These are phyloP conservation scores for Diplazon laetatorius DNA, from an alignment of 2,888 invertebrate genomes.

Conservation along the genomic window DNA sequence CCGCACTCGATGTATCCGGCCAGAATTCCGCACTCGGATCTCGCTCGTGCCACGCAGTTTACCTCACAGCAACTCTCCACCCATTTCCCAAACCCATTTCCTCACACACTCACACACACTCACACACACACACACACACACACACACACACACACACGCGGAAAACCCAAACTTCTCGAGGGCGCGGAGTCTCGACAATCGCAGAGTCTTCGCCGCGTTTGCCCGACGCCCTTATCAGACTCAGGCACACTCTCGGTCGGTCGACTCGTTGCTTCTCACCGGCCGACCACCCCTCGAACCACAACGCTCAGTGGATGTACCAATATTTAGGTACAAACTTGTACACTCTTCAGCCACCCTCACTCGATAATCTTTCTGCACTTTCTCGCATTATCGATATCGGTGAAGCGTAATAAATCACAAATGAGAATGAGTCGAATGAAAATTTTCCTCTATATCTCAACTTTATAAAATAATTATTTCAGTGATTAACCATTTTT, in stretches of 20 bases:
- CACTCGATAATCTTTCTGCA: conserved; percentile 28
- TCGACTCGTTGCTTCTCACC: conserved; percentile 34
- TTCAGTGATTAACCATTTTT: not conserved
- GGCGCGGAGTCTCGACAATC: conserved; percentile 44
- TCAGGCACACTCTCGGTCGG: conserved; percentile 68
- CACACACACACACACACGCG: too few relatives aligned
- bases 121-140: too few relatives aligned
- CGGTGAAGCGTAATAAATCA: conserved; percentile 16
- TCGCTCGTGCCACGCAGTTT: conserved; percentile 24
- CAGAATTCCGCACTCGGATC: conserved; percentile 24
- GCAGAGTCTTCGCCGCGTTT: conserved; percentile 40
- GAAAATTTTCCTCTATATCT: too few relatives aligned
- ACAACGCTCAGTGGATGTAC: conserved; percentile 17
- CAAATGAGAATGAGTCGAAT: not conserved
- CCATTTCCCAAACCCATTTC: conserved; percentile 60
- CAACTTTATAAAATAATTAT: not conserved
- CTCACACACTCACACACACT: too few relatives aligned
- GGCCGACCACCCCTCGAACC: conserved; percentile 15
- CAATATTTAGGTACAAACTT: conserved; percentile 48
- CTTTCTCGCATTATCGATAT: not conserved
- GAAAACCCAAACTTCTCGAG: conserved; percentile 70
- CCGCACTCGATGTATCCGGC: conserved; percentile 26
- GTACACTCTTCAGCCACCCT: not conserved
- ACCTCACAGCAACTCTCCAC: conserved; percentile 15
- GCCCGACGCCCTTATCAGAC: conserved; percentile 73